phyloP scores from a whole-genome alignment of 2,113 vertebrate genomes.

The Myotis davidii region DNA sequence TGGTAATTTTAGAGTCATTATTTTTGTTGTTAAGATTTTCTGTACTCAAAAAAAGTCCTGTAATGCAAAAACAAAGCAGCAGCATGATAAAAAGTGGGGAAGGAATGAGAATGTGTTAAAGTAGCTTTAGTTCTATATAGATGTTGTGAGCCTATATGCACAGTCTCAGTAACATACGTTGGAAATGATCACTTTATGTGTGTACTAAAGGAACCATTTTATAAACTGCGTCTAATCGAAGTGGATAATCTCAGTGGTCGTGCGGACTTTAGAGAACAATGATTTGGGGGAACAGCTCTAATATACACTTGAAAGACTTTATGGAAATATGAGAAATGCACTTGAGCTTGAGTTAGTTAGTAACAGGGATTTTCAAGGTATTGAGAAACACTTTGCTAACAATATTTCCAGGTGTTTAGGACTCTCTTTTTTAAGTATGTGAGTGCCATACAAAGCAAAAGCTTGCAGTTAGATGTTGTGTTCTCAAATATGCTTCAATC shows the following conservation, averaged over 20 bases:
- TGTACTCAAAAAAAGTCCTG: slow-evolving; percentile 44
- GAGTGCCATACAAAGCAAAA: neutral
- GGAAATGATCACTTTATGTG: neutral
- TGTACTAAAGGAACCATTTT: neutral
- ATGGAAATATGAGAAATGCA: neutral
- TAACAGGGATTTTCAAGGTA: neutral
- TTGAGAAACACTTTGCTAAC: neutral
- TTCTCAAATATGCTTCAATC: neutral
- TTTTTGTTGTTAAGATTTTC: slow-evolving; percentile 66
- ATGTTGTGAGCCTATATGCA: neutral
- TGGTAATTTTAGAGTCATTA: slow-evolving; percentile 71
- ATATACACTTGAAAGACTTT: neutral
- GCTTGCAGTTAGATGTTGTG: neutral
- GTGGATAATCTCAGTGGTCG: neutral
- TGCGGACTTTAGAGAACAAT: neutral
- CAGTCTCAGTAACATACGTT: neutral
- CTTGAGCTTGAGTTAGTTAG: neutral
- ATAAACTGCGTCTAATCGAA: neutral
- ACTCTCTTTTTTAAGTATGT: neutral
- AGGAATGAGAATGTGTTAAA: neutral
- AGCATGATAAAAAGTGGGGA: neutral
- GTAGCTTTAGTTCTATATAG: neutral
- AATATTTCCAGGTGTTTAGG: neutral
- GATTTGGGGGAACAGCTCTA: neutral
- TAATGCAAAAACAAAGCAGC: neutral